Percentiles rank a stretch among this genome's conserved stretches.
Conservation (phyloP, 2,888 invertebrate genomes). For the Trichopoda pennipes region DNA sequence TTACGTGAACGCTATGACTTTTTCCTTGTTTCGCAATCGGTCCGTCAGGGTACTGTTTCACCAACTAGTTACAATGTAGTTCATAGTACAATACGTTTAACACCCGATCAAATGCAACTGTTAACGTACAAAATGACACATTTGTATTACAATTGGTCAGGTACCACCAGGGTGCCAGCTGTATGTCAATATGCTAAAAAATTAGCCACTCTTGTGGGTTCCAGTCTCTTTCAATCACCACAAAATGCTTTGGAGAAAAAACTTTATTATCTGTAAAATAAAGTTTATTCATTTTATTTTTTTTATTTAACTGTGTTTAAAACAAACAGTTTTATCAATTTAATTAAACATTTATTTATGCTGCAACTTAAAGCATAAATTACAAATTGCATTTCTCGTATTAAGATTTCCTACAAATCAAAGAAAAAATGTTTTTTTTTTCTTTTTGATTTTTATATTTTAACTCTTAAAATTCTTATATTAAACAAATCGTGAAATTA, state of each 20-base stretch:
- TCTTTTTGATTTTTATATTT: neutral
- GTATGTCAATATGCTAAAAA: slow-evolving; percentile 98
- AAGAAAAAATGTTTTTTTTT: neutral
- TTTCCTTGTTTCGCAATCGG: slow-evolving; percentile 92
- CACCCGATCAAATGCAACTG: slow-evolving; percentile 89
- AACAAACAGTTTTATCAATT: neutral
- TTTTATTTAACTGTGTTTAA: neutral
- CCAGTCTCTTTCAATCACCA: slow-evolving; percentile 89
- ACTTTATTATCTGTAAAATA: slow-evolving; percentile 86
- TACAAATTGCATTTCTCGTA: neutral
- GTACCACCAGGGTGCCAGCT: slow-evolving; percentile 92
- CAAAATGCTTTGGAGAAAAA: slow-evolving; percentile 84
- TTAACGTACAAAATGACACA: slow-evolving; percentile 94
- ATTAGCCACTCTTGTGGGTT: slow-evolving; percentile 92
- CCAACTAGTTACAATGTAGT: slow-evolving; percentile 96
- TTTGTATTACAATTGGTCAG: slow-evolving; percentile 96
- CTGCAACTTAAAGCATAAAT: slow-evolving; percentile 6
- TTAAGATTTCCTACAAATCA: slow-evolving; percentile 14
- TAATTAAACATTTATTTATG: too few relatives aligned
- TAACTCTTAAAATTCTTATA: neutral
- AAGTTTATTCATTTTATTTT: neutral
- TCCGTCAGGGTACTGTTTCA: slow-evolving; percentile 93
- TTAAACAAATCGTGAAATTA: slow-evolving; percentile 20
- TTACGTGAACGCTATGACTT: slow-evolving; percentile 92
- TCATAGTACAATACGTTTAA: slow-evolving; percentile 86